These are phyloP conservation scores for Scelioninae gen. 1 DNA, from an alignment of 2,888 invertebrate genomes.

Conservation along the genomic window DNA sequence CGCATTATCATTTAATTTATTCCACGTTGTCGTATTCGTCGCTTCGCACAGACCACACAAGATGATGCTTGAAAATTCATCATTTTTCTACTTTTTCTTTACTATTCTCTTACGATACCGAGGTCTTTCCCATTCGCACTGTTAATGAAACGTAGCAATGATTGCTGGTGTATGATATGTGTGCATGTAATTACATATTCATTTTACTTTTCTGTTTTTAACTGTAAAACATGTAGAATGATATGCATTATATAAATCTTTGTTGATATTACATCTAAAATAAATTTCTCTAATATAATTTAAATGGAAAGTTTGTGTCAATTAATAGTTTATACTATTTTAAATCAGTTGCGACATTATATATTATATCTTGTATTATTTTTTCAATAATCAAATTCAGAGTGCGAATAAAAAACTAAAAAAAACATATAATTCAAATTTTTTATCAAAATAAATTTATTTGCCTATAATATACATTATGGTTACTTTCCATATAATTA, in stretches of 20 bases:
- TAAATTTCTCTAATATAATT: conserved; percentile 39
- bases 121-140: conserved; percentile 43
- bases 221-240: conserved; percentile 36
- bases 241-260: conserved; percentile 44
- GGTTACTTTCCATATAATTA: too few species aligned
- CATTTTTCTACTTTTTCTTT: conserved; percentile 73
- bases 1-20: conserved; percentile 69
- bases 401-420: too few species aligned
- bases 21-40: conserved; percentile 78
- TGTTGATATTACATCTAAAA: conserved; percentile 41
- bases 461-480: too few species aligned
- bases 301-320: conserved; percentile 31
- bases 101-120: conserved; percentile 60
- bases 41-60: conserved; percentile 79
- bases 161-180: conserved; percentile 57
- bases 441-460: too few species aligned
- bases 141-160: conserved; percentile 65
- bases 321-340: conserved; percentile 38
- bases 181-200: conserved; percentile 49
- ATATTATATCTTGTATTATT: conserved; percentile 1
- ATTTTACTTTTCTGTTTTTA: conserved; percentile 26
- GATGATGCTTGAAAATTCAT: conserved; percentile 74
- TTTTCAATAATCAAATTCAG: conserved; percentile 11
- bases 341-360: conserved; percentile 11
- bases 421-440: too few species aligned